These are phyloP conservation scores for Himalopsyche phryganea DNA, from an alignment of 1,140 invertebrate genomes.

Conservation along the genomic window DNA sequence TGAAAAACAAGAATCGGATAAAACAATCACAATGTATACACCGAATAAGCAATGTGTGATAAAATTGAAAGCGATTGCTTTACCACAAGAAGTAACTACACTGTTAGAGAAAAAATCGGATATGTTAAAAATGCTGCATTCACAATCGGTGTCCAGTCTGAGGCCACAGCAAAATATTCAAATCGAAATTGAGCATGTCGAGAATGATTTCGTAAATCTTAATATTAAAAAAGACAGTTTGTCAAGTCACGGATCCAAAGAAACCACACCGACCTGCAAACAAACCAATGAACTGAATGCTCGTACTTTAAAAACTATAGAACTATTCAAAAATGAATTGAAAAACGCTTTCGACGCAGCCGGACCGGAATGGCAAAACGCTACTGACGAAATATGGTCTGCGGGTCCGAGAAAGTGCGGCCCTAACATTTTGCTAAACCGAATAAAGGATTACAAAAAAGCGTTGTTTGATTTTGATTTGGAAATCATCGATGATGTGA, in stretches of 20 bases:
- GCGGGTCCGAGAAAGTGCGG: constrained; percentile 88
- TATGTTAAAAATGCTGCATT: constrained; percentile 51
- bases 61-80: constrained; percentile 72
- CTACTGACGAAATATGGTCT: constrained; percentile 79
- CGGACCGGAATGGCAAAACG: constrained; percentile 55
- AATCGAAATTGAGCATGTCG: constrained; percentile 6
- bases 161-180: constrained; percentile 1
- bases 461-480: constrained; percentile 47
- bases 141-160: neutral
- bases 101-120: constrained; percentile 57
- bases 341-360: constrained; percentile 58
- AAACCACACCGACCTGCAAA: no score
- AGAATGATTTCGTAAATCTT: constrained; percentile 1
- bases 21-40: constrained; percentile 61
- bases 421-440: constrained; percentile 84
- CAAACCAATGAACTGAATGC: neutral
- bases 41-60: constrained; percentile 71
- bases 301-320: constrained; percentile 54
- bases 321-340: constrained; percentile 64
- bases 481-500: constrained; percentile 38
- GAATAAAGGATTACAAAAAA: constrained; percentile 57
- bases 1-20: constrained; percentile 49
- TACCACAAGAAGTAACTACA: constrained; percentile 71
- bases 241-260: no score
- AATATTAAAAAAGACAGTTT: neutral